Percentiles rank a stretch among this genome's conserved stretches.
Evolutionary conservation across 2,797 vertebrate genomes (phyloP).

Genomic region (Hyperoplus lanceolatus): DNA sequence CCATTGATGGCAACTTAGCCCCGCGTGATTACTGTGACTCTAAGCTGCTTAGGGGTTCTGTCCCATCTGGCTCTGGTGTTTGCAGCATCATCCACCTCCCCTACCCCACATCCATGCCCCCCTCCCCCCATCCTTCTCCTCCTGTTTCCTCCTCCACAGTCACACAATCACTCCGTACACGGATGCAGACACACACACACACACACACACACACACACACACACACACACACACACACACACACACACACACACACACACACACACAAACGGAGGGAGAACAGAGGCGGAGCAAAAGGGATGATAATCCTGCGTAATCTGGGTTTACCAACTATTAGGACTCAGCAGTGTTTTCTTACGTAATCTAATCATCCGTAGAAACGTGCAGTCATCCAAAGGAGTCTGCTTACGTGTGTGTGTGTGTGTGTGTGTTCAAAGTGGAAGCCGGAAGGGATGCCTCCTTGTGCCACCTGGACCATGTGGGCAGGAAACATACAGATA

Average conservation of each 20-base stretch:
- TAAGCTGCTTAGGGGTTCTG: constrained; percentile 87
- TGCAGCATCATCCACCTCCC: constrained; percentile 76
- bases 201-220: constrained; percentile 29
- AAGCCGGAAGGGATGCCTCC: constrained; percentile 67
- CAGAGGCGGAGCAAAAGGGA: constrained; percentile 77
- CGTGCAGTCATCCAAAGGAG: constrained; percentile 72
- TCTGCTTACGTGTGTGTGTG: constrained; percentile 53
- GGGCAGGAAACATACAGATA: constrained; percentile 47
- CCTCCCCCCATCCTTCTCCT: constrained; percentile 32
- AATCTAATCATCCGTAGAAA: constrained; percentile 84
- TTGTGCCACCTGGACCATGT: constrained; percentile 70
- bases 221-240: constrained; percentile 24
- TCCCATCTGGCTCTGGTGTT: constrained; percentile 89
- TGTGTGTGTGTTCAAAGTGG: constrained; percentile 47
- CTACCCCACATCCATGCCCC: constrained; percentile 36
- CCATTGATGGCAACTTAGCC: constrained; percentile 85
- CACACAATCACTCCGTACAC: constrained; percentile 49
- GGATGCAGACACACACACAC: constrained; percentile 20
- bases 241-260: constrained; percentile 29
- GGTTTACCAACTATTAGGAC: constrained; percentile 87
- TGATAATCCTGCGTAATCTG: constrained; percentile 87
- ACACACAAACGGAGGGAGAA: constrained; percentile 43
- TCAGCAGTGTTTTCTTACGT: constrained; percentile 83
- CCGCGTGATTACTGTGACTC: constrained; percentile 86
- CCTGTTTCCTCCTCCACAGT: constrained; percentile 54